Conservation (phyloP, 2,797 vertebrate species). For the Harpagifer antarcticus region DNA sequence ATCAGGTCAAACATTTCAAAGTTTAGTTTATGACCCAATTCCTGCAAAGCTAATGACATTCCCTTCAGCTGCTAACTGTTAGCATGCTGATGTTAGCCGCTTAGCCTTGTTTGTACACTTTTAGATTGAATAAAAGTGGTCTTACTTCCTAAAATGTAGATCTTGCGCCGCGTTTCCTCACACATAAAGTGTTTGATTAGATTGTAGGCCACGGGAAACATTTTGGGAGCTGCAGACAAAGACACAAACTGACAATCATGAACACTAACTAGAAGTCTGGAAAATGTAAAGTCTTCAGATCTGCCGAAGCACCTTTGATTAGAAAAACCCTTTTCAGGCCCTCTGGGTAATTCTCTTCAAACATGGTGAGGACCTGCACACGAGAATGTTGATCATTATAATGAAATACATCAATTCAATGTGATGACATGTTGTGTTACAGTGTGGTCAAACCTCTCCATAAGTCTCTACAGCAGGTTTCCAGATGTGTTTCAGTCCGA, state of each 20-base stretch:
- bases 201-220: conserved; percentile 95
- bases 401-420: neutral
- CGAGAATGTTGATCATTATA: neutral
- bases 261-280: neutral
- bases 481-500: conserved; percentile 95
- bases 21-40: too few species aligned
- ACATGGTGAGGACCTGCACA: conserved; percentile 91
- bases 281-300: neutral
- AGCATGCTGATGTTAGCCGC: too few species aligned
- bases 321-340: conserved; percentile 91
- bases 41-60: too few species aligned
- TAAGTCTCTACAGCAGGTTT: conserved; percentile 92
- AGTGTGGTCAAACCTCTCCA: conserved; percentile 84
- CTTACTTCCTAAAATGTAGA: conserved; percentile 92
- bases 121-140: neutral
- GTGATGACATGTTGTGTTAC: too few species aligned
- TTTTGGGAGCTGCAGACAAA: conserved; percentile 86
- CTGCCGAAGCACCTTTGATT: conserved; percentile 87
- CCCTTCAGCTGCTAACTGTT: neutral
- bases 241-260: neutral
- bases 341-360: conserved; percentile 96
- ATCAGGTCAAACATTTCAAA: too few species aligned
- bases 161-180: conserved; percentile 93
- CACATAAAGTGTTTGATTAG: conserved; percentile 94
- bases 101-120: neutral